phyloP scores from a whole-genome alignment of 2,113 vertebrate species.

The Tamias sibiricus region DNA sequence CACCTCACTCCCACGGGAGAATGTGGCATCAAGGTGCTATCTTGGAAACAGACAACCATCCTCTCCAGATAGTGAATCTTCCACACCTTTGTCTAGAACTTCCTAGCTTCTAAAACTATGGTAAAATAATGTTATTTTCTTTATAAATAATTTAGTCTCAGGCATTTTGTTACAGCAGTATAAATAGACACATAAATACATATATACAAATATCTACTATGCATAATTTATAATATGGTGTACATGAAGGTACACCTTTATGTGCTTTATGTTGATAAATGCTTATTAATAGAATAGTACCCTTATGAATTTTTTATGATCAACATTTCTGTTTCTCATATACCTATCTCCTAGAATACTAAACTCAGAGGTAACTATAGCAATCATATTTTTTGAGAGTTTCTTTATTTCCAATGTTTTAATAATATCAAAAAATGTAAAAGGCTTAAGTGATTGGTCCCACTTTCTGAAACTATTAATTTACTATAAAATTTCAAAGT shows the following conservation, averaged over 20 bases:
- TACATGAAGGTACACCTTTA: background rate
- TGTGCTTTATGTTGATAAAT: background rate
- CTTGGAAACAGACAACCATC: background rate
- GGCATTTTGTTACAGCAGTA: background rate
- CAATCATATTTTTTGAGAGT: background rate
- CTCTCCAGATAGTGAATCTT: background rate
- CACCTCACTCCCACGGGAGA: rapidly evolving
- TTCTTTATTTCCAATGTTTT: background rate
- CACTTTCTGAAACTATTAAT: background rate
- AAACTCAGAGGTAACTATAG: background rate
- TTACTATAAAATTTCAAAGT: background rate
- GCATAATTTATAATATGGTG: background rate
- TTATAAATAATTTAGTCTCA: background rate
- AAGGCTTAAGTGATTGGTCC: background rate
- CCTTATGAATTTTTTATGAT: background rate
- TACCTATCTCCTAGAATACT: background rate
- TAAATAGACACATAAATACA: background rate
- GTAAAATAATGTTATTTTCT: background rate
- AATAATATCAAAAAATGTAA: background rate
- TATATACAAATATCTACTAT: background rate
- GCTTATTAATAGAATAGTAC: background rate
- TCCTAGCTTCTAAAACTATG: background rate
- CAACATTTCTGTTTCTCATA: background rate
- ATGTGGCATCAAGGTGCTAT: too few species aligned
- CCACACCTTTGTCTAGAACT: background rate